These are phyloP conservation scores for Anagrus nilaparvatae DNA, from an alignment of 1,140 invertebrate species.

Conservation along the genomic window DNA sequence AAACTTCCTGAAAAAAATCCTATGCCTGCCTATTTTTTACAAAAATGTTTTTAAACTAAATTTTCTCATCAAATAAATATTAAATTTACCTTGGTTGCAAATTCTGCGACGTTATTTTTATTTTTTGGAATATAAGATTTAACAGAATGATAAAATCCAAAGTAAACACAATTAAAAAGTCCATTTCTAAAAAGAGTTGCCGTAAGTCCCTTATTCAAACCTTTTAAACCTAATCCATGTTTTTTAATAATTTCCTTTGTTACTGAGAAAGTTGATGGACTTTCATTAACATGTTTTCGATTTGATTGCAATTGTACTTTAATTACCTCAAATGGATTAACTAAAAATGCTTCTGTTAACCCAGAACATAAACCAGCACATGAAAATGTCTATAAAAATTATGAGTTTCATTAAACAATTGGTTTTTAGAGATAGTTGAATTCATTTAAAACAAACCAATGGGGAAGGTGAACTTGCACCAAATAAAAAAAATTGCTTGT, in stretches of 20 bases:
- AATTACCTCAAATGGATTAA: constrained; percentile 92
- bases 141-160: constrained; percentile 87
- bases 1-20: constrained; percentile 77
- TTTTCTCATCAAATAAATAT: constrained; percentile 1
- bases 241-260: constrained; percentile 67
- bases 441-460: constrained; percentile 45
- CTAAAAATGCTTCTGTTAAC: constrained; percentile 77
- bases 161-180: constrained; percentile 87
- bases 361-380: constrained; percentile 78
- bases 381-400: constrained; percentile 64
- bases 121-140: constrained; percentile 64
- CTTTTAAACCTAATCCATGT: constrained; percentile 64
- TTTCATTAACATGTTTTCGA: constrained; percentile 41
- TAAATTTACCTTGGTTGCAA: constrained; percentile 31
- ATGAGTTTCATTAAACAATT: background rate
- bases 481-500: constrained; percentile 76
- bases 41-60: constrained; percentile 6
- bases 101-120: constrained; percentile 42
- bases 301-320: constrained; percentile 79
- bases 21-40: constrained; percentile 54
- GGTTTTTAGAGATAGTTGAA: background rate
- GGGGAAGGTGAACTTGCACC: constrained; percentile 59
- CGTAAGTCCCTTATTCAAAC: constrained; percentile 80
- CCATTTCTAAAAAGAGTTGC: constrained; percentile 81
- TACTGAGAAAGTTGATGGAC: constrained; percentile 66